phyloP scores from a whole-genome alignment of 2,113 vertebrate genomes.

The Eubucco bourcierii region DNA sequence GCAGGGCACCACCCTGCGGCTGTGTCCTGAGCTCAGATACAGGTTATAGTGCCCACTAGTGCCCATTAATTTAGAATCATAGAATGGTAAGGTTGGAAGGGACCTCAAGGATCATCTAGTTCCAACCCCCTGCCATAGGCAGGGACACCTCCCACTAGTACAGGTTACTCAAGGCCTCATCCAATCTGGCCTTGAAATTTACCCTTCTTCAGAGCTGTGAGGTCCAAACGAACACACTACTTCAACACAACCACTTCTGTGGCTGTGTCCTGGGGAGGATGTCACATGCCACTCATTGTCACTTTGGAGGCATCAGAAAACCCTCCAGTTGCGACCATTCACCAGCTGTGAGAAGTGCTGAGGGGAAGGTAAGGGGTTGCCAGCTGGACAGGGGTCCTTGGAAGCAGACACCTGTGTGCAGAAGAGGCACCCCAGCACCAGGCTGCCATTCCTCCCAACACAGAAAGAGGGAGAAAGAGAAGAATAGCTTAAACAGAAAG shows the following conservation, averaged over 20 bases:
- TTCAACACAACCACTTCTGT: neutral
- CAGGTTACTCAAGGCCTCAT: no score
- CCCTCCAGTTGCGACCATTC: rapidly evolving
- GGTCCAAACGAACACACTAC: rapidly evolving
- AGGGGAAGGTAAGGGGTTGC: neutral
- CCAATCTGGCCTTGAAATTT: no score
- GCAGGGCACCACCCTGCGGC: neutral
- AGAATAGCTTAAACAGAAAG: neutral
- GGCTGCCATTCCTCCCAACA: neutral
- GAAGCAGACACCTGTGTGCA: neutral
- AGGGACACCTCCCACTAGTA: no score
- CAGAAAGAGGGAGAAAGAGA: neutral
- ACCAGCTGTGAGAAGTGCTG: neutral
- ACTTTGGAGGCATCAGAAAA: neutral
- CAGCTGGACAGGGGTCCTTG: neutral
- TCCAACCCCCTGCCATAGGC: no score
- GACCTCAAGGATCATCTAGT: no score
- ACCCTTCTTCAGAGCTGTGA: neutral
- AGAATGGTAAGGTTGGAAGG: no score
- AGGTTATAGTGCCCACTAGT: rapidly evolving
- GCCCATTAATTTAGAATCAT: no score
- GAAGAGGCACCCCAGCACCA: neutral
- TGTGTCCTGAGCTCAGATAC: rapidly evolving
- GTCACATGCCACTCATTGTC: rapidly evolving
- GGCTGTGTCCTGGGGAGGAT: neutral